Conservation (phyloP, 2,113 vertebrate genomes). For the Rhea americana region DNA sequence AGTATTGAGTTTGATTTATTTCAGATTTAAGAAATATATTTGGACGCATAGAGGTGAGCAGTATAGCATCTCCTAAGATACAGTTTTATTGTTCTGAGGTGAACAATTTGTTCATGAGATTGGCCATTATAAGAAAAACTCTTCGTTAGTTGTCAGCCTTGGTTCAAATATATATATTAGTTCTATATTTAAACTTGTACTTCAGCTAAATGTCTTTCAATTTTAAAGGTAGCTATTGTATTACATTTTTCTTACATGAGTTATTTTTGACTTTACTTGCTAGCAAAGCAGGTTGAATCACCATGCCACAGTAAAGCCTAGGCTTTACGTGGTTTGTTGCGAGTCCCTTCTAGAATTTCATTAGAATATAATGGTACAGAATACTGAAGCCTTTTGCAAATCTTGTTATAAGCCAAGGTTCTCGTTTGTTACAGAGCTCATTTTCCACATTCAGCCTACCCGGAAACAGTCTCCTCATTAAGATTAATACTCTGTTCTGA, state of each 20-base stretch:
- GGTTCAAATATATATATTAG: background rate
- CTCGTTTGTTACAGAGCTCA: background rate
- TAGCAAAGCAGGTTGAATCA: background rate
- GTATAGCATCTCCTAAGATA: background rate
- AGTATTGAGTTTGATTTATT: background rate
- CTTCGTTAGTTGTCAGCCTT: background rate
- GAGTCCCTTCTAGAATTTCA: background rate
- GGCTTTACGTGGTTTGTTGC: background rate
- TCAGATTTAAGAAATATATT: background rate
- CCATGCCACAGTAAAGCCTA: background rate
- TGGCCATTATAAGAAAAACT: background rate
- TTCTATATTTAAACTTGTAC: background rate
- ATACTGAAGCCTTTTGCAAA: background rate
- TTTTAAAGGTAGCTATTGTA: constrained; percentile 19
- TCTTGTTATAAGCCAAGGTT: background rate
- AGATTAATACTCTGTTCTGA: background rate
- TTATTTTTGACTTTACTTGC: constrained; percentile 17
- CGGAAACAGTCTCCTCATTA: background rate
- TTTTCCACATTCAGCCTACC: background rate
- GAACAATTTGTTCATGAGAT: background rate
- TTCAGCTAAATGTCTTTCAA: background rate
- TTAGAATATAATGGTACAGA: background rate
- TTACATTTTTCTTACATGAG: constrained; percentile 2
- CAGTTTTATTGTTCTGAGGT: background rate
- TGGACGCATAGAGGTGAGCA: background rate